These are phyloP conservation scores for Chrysotoxum bicinctum DNA, from an alignment of 2,888 invertebrate genomes.

Conservation along the genomic window DNA sequence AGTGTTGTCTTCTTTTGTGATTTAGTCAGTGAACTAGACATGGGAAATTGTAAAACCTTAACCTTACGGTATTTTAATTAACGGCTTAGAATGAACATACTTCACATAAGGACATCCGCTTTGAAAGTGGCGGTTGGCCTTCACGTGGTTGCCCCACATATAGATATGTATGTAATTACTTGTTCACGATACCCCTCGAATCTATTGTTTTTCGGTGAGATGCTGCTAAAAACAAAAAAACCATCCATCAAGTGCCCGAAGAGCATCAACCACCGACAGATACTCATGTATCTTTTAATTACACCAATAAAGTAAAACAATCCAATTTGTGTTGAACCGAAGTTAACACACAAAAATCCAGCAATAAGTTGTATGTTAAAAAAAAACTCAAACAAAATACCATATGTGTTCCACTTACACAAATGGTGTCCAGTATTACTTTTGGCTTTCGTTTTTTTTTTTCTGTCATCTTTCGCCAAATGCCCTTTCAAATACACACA, in stretches of 20 bases:
- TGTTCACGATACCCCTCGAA: not conserved
- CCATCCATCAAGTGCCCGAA: slow-evolving; percentile 37
- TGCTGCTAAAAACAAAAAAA: not conserved
- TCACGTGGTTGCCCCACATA: not conserved
- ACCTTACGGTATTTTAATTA: too few relatives aligned
- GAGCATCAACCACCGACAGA: slow-evolving; percentile 33
- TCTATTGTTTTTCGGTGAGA: not conserved
- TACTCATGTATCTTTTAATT: slow-evolving; percentile 69
- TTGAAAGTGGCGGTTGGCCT: not conserved
- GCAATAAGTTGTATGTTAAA: slow-evolving; percentile 22
- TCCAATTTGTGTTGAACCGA: slow-evolving; percentile 71
- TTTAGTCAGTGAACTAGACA: too few relatives aligned
- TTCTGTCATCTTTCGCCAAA: slow-evolving; percentile 19
- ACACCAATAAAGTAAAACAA: slow-evolving; percentile 70
- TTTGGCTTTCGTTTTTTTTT: slow-evolving; percentile 22
- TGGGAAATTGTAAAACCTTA: too few relatives aligned
- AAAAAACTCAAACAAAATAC: slow-evolving; percentile 8
- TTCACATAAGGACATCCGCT: not conserved
- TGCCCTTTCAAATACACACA: slow-evolving; percentile 42
- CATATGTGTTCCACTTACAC: slow-evolving; percentile 55
- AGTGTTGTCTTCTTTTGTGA: too few relatives aligned
- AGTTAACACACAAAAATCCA: slow-evolving; percentile 70
- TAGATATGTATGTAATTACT: too few relatives aligned
- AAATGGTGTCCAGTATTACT: slow-evolving; percentile 53
- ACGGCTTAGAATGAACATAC: not conserved